Evolutionary conservation across 2,113 vertebrate species (phyloP).

Genomic region (Vireo altiloquus): DNA sequence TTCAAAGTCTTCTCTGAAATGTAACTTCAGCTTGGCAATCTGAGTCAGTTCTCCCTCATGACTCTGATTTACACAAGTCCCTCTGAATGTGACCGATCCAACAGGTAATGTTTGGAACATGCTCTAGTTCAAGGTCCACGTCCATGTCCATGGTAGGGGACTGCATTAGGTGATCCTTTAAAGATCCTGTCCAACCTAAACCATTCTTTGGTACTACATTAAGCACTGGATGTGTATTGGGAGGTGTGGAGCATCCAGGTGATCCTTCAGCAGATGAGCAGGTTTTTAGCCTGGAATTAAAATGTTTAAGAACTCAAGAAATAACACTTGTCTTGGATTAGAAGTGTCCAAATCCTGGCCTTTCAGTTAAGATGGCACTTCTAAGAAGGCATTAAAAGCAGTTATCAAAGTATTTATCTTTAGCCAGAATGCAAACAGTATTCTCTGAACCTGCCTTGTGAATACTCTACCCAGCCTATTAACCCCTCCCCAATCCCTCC

Average conservation of each 20-base stretch:
- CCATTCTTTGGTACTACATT: too few species aligned
- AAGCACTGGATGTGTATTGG: fast-evolving
- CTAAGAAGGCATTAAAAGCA: neutral
- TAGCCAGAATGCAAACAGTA: neutral
- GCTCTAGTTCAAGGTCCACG: neutral
- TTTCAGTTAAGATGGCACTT: neutral
- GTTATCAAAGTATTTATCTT: neutral
- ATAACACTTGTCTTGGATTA: neutral
- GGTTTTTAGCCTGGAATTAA: neutral
- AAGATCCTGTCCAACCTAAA: neutral
- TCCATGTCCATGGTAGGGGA: neutral
- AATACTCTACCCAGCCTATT: neutral
- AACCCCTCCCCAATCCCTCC: neutral
- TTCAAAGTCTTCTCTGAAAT: neutral
- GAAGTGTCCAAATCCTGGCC: neutral
- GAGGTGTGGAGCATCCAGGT: neutral
- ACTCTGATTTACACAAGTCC: neutral
- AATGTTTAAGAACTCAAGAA: neutral
- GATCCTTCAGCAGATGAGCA: neutral
- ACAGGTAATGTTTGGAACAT: fast-evolving
- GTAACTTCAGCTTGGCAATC: neutral
- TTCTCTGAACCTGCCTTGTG: neutral
- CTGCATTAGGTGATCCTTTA: neutral
- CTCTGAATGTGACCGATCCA: neutral
- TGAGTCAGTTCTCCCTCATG: neutral